Evolutionary conservation across 2,888 invertebrate species (phyloP).

Genomic region (Phyllotreta cruciferae): DNA sequence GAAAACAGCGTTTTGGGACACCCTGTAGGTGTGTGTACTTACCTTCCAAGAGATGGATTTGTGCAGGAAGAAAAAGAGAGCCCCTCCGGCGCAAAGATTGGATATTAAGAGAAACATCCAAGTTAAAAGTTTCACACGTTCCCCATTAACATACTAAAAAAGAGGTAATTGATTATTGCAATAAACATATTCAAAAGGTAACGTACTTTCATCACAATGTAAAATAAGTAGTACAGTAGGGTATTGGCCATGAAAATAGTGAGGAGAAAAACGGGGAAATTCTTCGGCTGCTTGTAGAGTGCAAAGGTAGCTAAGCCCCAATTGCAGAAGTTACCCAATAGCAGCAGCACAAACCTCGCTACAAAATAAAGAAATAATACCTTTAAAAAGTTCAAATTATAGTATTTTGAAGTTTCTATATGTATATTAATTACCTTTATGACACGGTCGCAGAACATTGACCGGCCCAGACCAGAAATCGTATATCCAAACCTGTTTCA

Average conservation of each 20-base stretch:
- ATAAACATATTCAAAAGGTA: background rate
- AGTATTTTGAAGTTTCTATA: constrained; percentile 20
- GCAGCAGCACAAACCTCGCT: constrained; percentile 66
- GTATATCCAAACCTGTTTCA: constrained; percentile 51
- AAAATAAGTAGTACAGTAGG: constrained; percentile 79
- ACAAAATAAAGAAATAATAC: constrained; percentile 29
- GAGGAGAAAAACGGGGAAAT: constrained; percentile 82
- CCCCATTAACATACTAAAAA: constrained; percentile 68
- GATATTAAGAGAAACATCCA: constrained; percentile 71
- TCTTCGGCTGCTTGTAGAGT: constrained; percentile 67
- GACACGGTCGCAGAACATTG: constrained; percentile 59
- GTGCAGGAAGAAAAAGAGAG: constrained; percentile 76
- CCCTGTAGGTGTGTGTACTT: no score
- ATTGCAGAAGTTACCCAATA: constrained; percentile 70
- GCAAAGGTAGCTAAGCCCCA: constrained; percentile 73
- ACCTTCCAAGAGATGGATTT: constrained; percentile 75
- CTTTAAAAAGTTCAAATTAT: constrained; percentile 36
- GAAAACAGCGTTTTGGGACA: no score
- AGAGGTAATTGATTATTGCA: constrained; percentile 26
- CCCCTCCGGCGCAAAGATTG: constrained; percentile 70
- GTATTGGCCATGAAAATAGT: constrained; percentile 84
- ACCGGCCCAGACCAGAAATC: constrained; percentile 59
- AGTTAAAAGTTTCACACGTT: constrained; percentile 69
- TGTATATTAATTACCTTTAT: constrained; percentile 53
- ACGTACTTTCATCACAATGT: constrained; percentile 81